A percentile compares a stretch with the other conserved stretches of the same genome.
Evolutionary conservation across 2,888 invertebrate species (phyloP).

Genomic region (Pachydiplax longipennis): DNA sequence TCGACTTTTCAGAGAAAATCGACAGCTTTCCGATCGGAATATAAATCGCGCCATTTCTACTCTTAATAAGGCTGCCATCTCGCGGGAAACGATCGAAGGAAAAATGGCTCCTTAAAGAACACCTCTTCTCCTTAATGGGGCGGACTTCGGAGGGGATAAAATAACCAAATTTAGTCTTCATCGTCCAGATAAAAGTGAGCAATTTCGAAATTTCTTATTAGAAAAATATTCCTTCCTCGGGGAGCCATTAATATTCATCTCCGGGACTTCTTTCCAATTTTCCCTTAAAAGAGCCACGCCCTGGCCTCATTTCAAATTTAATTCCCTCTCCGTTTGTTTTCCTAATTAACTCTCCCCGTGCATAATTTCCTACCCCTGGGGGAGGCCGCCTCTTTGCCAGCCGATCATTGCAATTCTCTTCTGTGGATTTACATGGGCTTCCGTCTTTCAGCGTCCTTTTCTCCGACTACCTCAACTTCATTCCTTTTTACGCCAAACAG

Average conservation of each 20-base stretch:
- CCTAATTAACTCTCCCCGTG: slow-evolving; percentile 1
- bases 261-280: not conserved
- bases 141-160: not conserved
- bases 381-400: not conserved
- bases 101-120: not conserved
- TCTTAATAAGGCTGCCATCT: not conserved
- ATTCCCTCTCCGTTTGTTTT: not conserved
- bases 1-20: not conserved
- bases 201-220: not conserved
- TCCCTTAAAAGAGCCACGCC: not conserved
- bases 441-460: not conserved
- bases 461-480: not conserved
- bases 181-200: not conserved
- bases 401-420: not conserved
- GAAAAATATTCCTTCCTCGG: not conserved
- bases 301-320: not conserved
- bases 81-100: not conserved
- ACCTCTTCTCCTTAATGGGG: not conserved
- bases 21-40: not conserved
- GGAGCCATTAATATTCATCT: not conserved
- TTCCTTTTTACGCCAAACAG: too few relatives aligned
- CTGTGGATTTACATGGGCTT: not conserved
- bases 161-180: not conserved
- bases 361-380: slow-evolving; percentile 6
- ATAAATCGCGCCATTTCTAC: not conserved